Evolutionary conservation across 2,113 vertebrate genomes (phyloP).

Genomic region (Cyprichromis sp.): DNA sequence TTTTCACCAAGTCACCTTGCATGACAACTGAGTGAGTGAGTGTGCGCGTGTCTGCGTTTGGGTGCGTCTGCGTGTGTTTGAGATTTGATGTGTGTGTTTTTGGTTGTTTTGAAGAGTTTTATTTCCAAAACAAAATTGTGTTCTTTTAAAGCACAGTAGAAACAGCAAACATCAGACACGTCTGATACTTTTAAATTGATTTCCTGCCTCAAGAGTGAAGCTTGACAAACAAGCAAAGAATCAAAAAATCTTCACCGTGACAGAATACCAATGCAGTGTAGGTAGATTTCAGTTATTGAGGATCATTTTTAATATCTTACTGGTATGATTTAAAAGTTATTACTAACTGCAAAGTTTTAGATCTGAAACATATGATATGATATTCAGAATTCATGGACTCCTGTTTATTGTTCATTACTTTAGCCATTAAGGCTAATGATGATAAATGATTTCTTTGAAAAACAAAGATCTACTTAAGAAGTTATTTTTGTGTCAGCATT

Average conservation of each 20-base stretch:
- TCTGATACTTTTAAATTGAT: background rate
- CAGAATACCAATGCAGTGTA: background rate
- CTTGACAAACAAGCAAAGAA: background rate
- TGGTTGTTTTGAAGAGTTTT: background rate
- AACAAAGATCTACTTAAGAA: background rate
- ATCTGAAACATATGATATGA: accelerated
- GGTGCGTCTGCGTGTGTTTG: background rate
- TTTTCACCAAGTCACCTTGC: conserved; percentile 46
- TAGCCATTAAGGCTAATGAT: background rate
- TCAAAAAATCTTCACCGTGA: accelerated
- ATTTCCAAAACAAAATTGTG: conserved; percentile 21
- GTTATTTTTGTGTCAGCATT: background rate
- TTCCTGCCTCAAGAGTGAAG: background rate
- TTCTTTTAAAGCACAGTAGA: background rate
- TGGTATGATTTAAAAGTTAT: background rate
- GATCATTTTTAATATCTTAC: background rate
- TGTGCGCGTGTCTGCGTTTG: background rate
- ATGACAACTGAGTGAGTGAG: conserved; percentile 4
- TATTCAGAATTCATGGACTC: background rate
- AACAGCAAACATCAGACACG: background rate
- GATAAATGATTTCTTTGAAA: background rate
- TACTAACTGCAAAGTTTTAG: background rate
- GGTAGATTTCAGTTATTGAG: background rate
- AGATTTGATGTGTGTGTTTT: background rate
- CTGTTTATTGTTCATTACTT: background rate